These are phyloP conservation scores for Echinops telfairi DNA, from an alignment of 2,113 vertebrate genomes.

Conservation along the genomic window DNA sequence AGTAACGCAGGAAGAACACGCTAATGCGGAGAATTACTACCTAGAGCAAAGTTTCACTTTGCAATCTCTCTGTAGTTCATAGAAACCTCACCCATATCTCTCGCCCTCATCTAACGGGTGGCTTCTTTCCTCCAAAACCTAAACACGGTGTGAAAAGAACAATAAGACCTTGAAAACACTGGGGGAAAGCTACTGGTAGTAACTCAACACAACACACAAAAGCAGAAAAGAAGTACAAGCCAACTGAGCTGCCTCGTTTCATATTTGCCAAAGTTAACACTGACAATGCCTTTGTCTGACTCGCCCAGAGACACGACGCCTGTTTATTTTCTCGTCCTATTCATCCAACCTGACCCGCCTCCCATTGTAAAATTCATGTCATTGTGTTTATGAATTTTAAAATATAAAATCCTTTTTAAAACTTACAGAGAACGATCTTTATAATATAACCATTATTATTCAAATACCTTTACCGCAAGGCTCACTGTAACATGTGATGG, in stretches of 20 bases:
- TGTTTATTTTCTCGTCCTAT: neutral
- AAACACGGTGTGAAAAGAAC: neutral
- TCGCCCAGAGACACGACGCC: slow-evolving; percentile 3
- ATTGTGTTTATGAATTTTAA: slow-evolving; percentile 14
- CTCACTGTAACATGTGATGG: neutral
- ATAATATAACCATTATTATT: neutral
- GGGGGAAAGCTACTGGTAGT: neutral
- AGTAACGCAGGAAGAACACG: neutral
- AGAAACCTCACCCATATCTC: neutral
- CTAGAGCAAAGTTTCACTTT: neutral
- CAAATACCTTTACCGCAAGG: neutral
- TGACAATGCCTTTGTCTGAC: neutral
- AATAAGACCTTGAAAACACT: neutral
- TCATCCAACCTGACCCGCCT: neutral
- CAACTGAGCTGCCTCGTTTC: neutral
- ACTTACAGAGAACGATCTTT: neutral
- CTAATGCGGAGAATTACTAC: neutral
- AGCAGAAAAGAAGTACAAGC: neutral
- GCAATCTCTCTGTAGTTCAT: neutral
- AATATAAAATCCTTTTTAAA: slow-evolving; percentile 23
- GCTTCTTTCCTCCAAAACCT: neutral
- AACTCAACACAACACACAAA: neutral
- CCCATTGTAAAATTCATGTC: neutral
- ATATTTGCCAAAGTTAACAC: neutral
- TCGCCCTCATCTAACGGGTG: neutral